Evolutionary conservation across 2,888 invertebrate genomes (phyloP), one percentile per base, ranked within the genome.

Genomic region (Hypomecis atomaria): DNA sequence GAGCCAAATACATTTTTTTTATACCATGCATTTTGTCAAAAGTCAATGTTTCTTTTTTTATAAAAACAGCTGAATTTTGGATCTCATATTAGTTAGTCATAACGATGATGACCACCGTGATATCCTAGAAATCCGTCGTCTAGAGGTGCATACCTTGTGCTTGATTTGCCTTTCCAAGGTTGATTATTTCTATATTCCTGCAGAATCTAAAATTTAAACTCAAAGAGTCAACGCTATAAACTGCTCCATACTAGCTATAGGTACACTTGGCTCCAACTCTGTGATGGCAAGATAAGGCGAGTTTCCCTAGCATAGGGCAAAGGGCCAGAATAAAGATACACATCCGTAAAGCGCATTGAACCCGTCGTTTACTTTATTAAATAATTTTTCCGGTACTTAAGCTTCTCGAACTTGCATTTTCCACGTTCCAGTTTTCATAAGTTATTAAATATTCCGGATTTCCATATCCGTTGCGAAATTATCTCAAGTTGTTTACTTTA

Each of bases 241-340:
- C 9, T n/a, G 7, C 11, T 52, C 8, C 13, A 45, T 45, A 33
- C 5, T 48, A 48, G 33, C 38, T 38, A 45, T 33, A 47, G 23
- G 47, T 33, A 33, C 33, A 13, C 13, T 33, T 45, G 44, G 44
- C 38, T 36, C 11, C 13, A 36, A 42, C 42, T 34, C 10, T 40
- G 8, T 45, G 62, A 62, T 58, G 8, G 44, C 37, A 34, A 33
- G 58, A 63, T 58, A 54, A 58, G 47, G 52, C 45, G 44, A 54
- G 62, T 63, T 63, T 63, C 53, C 52, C 54, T 48, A 42, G 42
- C 48, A 38, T 37, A 63, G 53, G 58, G 58, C 58, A 58, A 54
- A 53, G 58, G 42, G 53, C 38, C 13, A 53, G 13, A 49, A 45
- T 11, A 48, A 36, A 36, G 5, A n/a, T n/a, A 42, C n/a, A 4